phyloP scores from a whole-genome alignment of 2,113 vertebrate species.

The Scopus umbretta region DNA sequence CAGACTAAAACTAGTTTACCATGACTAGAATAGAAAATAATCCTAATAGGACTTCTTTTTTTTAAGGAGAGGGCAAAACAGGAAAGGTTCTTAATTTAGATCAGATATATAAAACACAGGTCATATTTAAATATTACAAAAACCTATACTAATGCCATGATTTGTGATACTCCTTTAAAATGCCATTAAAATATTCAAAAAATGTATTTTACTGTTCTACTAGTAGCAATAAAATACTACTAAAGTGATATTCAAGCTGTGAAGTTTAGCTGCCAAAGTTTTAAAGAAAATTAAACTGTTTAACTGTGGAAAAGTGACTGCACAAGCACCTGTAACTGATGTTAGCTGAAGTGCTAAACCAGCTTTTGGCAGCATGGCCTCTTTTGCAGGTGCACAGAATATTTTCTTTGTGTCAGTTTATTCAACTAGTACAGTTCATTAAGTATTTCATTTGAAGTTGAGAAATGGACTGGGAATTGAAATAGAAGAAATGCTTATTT shows the following conservation, averaged over 20 bases:
- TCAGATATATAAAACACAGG: background rate
- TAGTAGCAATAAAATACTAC: background rate
- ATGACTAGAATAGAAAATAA: background rate
- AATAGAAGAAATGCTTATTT: conserved; percentile 45
- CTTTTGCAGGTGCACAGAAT: conserved; percentile 33
- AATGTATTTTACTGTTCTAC: background rate
- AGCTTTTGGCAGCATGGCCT: background rate
- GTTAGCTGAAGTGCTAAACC: conserved; percentile 39
- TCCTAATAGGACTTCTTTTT: background rate
- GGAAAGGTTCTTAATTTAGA: background rate
- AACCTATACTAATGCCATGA: background rate
- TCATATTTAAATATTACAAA: background rate
- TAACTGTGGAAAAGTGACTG: conserved; percentile 20
- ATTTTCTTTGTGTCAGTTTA: conserved; percentile 51
- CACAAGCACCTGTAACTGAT: conserved; percentile 40
- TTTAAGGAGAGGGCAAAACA: background rate
- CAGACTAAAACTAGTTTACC: background rate
- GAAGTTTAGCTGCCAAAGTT: conserved; percentile 18
- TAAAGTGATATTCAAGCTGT: background rate
- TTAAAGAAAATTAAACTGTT: conserved; percentile 2
- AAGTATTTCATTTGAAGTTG: conserved; percentile 50
- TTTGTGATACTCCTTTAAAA: background rate
- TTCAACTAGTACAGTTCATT: conserved; percentile 37
- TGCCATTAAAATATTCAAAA: background rate
- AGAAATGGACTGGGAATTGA: conserved; percentile 51